Percentiles rank a stretch among this genome's conserved stretches.
These are phyloP conservation scores for Dasyurus viverrinus DNA, from an alignment of 2,113 vertebrate species.

Conservation along the genomic window DNA sequence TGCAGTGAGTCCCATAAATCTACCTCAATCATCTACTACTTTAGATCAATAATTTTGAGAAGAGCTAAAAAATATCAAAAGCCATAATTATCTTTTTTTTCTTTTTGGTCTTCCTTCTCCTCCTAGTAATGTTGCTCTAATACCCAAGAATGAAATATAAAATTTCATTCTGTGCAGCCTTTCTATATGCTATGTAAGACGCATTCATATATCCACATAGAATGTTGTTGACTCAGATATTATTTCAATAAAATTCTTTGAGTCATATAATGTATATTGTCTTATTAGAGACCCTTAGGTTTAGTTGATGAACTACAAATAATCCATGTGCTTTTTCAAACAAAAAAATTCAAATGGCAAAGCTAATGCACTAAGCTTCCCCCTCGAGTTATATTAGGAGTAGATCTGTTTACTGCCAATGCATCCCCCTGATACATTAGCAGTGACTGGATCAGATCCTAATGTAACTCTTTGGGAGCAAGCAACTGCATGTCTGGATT, in stretches of 20 bases:
- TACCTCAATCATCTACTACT: background rate
- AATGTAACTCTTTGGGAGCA: conserved; percentile 53
- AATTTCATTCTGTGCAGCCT: conserved; percentile 60
- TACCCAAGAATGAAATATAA: conserved; percentile 64
- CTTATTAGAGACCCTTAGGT: conserved; percentile 75
- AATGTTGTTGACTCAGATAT: conserved; percentile 74
- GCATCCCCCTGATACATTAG: conserved; percentile 42
- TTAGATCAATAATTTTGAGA: background rate
- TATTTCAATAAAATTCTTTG: conserved; percentile 75
- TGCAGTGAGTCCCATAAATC: background rate
- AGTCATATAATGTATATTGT: conserved; percentile 75
- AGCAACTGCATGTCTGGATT: conserved; percentile 58
- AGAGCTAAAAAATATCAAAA: conserved; percentile 23
- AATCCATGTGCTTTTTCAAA: conserved; percentile 72
- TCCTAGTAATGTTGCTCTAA: conserved; percentile 58
- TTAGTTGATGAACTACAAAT: conserved; percentile 73
- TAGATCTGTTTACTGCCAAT: conserved; percentile 61
- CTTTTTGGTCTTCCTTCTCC: conserved; percentile 58
- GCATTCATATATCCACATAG: conserved; percentile 63
- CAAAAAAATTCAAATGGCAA: conserved; percentile 68
- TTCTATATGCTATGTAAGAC: conserved; percentile 6
- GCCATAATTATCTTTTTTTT: conserved; percentile 23
- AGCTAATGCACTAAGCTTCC: conserved; percentile 64
- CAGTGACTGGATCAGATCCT: conserved; percentile 60
- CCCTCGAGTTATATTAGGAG: conserved; percentile 67